phyloP scores from a whole-genome alignment of 2,888 invertebrate genomes.

The Mesopsocus fuscifrons region DNA sequence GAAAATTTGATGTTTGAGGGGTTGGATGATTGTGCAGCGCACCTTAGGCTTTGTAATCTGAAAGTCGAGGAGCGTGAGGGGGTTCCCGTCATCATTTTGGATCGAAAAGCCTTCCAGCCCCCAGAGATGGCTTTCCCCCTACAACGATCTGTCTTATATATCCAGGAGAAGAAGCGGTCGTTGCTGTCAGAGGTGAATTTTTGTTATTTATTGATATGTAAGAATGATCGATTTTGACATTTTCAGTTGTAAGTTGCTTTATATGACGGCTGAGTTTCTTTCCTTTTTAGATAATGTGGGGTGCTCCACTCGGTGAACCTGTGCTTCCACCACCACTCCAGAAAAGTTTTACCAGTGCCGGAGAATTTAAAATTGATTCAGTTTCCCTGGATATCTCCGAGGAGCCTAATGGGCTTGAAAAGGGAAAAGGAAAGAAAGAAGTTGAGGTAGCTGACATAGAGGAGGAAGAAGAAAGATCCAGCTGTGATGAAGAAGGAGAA shows the following conservation, averaged over 20 bases:
- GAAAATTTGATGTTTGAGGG: slow-evolving; percentile 2
- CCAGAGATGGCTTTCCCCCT: neutral
- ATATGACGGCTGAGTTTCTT: too few species aligned
- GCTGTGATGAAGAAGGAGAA: slow-evolving; percentile 1
- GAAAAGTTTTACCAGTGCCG: neutral
- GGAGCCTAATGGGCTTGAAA: neutral
- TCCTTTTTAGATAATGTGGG: too few species aligned
- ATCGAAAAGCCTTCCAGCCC: neutral
- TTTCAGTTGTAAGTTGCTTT: neutral
- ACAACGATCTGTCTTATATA: neutral
- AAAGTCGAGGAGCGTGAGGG: neutral
- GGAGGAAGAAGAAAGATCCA: slow-evolving; percentile 10
- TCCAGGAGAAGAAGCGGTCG: neutral
- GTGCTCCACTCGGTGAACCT: too few species aligned
- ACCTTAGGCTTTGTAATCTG: neutral
- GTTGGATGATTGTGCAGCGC: neutral
- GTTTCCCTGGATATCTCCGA: neutral
- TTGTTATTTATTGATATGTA: neutral
- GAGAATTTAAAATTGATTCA: neutral
- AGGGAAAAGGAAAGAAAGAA: neutral
- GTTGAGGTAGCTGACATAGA: too few species aligned
- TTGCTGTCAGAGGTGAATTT: neutral
- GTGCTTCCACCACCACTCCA: too few species aligned
- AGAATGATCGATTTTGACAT: too few species aligned
- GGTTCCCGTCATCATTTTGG: neutral